Conservation (phyloP, 2,888 invertebrate species). For the Pseudococcus viburni region DNA sequence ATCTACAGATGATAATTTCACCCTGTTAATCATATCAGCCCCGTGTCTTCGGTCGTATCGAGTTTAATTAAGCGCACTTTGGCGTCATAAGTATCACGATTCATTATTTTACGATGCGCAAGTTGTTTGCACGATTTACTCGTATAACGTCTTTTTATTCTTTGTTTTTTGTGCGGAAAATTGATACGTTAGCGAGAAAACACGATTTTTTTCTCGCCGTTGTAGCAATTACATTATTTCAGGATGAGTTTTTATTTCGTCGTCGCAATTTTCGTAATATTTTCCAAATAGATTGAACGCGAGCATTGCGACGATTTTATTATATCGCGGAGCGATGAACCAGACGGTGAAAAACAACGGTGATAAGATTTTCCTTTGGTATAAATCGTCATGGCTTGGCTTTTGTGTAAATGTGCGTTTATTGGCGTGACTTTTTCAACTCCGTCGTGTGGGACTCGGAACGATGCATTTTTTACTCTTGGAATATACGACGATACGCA, state of each 20-base stretch:
- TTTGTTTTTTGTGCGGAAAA: no score
- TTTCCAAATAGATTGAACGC: background rate
- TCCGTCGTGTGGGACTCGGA: background rate
- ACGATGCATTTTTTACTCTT: conserved; percentile 8
- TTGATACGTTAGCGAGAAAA: no score
- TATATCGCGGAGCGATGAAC: background rate
- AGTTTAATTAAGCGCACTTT: no score
- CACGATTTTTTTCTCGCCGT: no score
- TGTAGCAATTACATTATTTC: background rate
- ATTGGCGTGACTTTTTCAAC: background rate
- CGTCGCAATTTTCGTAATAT: background rate
- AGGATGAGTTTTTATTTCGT: background rate
- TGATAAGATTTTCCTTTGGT: conserved; percentile 7
- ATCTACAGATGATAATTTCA: no score
- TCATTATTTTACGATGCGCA: no score
- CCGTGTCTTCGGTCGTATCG: no score
- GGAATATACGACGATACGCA: background rate
- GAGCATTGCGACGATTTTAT: background rate
- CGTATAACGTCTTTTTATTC: no score
- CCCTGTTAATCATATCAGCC: no score
- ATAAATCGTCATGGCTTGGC: background rate
- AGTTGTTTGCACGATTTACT: no score
- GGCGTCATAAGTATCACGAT: no score
- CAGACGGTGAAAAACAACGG: background rate
- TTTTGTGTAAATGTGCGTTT: conserved; percentile 6